These are phyloP conservation scores for Rotaria sp. DNA, from an alignment of 2,888 invertebrate species.

Conservation along the genomic window DNA sequence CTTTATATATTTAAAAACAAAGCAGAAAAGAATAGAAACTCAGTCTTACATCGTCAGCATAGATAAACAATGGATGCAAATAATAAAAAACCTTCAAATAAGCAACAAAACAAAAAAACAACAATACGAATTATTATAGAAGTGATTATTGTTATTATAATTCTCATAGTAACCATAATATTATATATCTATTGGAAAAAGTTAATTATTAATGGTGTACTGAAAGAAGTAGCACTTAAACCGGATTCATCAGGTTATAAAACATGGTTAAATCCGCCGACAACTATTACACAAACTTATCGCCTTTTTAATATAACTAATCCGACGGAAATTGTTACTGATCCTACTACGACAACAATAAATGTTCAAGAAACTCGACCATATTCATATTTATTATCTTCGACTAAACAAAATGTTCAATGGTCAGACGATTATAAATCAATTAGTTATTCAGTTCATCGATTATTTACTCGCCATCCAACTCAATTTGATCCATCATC, in stretches of 20 bases:
- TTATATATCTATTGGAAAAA: too few species aligned
- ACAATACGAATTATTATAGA: too few species aligned
- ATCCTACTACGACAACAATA: background rate
- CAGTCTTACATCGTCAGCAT: too few species aligned
- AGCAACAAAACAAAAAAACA: too few species aligned
- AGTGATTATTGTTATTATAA: too few species aligned
- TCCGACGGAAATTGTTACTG: background rate
- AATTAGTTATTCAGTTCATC: background rate
- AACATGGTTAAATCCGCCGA: background rate
- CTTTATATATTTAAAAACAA: too few species aligned
- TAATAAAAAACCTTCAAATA: too few species aligned
- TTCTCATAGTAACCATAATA: too few species aligned
- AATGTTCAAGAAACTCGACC: background rate
- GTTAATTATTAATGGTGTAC: too few species aligned
- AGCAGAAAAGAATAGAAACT: too few species aligned
- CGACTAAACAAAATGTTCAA: background rate
- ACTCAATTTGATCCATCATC: background rate
- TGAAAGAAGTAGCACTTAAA: background rate
- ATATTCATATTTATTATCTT: background rate
- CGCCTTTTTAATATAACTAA: background rate
- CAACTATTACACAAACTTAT: background rate
- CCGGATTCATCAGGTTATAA: background rate
- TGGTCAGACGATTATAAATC: background rate
- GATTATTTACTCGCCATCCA: background rate
- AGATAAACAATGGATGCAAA: too few species aligned